Evolutionary conservation across 2,888 invertebrate genomes (phyloP).

Genomic region (Caenorhabditis sulstoni): DNA sequence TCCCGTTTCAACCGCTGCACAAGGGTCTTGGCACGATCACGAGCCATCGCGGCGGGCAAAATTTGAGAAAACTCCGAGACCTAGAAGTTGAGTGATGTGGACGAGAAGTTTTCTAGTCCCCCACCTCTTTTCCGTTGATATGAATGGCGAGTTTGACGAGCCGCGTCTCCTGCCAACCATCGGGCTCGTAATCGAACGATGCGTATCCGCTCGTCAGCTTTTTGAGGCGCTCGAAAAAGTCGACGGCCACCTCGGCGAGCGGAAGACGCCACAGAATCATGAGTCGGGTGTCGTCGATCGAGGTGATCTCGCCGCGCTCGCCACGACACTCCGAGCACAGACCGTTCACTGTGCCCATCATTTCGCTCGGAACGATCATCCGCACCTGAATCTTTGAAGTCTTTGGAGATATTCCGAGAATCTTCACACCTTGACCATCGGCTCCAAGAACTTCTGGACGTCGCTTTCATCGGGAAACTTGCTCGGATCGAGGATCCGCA

Average conservation of each 20-base stretch:
- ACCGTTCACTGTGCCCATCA: constrained; percentile 73
- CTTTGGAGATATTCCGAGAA: too few species aligned
- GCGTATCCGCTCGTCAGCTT: constrained; percentile 94
- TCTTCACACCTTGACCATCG: constrained; percentile 78
- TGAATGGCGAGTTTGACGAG: constrained; percentile 89
- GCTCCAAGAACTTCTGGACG: constrained; percentile 75
- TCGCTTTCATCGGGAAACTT: constrained; percentile 74
- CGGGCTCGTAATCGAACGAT: constrained; percentile 92
- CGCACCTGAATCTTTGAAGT: too few species aligned
- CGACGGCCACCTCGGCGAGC: constrained; percentile 92
- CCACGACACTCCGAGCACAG: constrained; percentile 75
- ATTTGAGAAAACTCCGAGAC: constrained; percentile 77
- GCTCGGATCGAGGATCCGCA: constrained; percentile 71
- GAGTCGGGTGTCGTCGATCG: constrained; percentile 87
- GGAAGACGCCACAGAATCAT: constrained; percentile 91
- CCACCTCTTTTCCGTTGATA: constrained; percentile 84
- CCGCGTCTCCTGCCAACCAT: constrained; percentile 87
- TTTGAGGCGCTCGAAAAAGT: constrained; percentile 92
- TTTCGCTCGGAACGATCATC: constrained; percentile 75
- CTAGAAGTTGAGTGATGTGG: too few species aligned
- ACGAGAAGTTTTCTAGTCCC: too few species aligned
- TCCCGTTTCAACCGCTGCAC: constrained; percentile 74
- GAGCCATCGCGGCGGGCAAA: constrained; percentile 71
- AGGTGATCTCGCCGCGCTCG: constrained; percentile 75
- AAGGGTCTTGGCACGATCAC: constrained; percentile 70